Percentiles rank a stretch among this genome's conserved stretches.
phyloP scores from a whole-genome alignment of 1,140 invertebrate genomes.

The Radopholus similis region DNA sequence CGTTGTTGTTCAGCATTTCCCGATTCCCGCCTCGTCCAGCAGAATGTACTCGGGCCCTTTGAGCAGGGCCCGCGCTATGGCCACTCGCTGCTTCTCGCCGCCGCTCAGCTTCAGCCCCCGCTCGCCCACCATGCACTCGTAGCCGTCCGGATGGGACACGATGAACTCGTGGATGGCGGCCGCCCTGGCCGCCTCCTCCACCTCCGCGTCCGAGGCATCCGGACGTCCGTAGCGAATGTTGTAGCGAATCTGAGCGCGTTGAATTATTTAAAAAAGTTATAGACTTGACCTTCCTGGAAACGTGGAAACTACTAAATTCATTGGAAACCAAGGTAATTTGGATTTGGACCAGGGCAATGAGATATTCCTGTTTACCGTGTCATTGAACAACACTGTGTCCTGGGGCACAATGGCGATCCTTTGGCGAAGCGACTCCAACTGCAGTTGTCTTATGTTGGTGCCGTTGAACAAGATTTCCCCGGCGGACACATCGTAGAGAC shows the following conservation, averaged over 20 bases:
- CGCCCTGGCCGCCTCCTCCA: conserved; percentile 78
- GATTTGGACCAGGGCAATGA: too few species aligned
- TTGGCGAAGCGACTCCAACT: conserved; percentile 34
- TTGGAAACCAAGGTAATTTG: too few species aligned
- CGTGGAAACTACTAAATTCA: background rate
- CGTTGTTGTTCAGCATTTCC: too few species aligned
- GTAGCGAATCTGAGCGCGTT: conserved; percentile 83
- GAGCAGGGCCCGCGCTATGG: conserved; percentile 81
- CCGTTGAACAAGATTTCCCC: conserved; percentile 81
- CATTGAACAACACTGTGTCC: conserved; percentile 94
- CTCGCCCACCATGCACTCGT: conserved; percentile 63
- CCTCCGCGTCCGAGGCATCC: conserved; percentile 73
- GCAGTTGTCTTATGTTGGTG: conserved; percentile 62
- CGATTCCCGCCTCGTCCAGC: conserved; percentile 80
- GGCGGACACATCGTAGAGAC: conserved; percentile 84
- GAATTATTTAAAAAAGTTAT: too few species aligned
- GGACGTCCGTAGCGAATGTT: conserved; percentile 88
- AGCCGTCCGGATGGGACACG: conserved; percentile 75
- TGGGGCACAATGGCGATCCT: conserved; percentile 82
- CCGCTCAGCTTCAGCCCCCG: conserved; percentile 67
- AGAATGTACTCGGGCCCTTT: conserved; percentile 79
- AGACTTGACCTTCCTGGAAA: conserved; percentile 73
- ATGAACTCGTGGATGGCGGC: conserved; percentile 91
- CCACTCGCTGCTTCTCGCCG: conserved; percentile 87
- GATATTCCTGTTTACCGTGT: too few species aligned